phyloP scores from a whole-genome alignment of 2,888 invertebrate genomes.

The Leptarthrus brevirostris region DNA sequence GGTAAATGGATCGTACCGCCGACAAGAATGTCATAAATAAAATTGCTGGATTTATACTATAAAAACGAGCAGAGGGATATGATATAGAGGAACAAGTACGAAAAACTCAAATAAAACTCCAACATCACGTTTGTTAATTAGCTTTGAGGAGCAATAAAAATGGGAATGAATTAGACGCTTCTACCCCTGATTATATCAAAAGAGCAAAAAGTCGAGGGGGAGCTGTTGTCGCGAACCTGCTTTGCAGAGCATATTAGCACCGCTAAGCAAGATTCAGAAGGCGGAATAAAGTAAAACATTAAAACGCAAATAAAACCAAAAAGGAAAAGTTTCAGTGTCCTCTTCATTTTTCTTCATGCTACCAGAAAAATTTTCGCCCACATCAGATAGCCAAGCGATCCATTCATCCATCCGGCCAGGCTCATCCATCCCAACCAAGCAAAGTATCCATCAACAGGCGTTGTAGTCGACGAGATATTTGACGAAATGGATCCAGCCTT shows the following conservation, averaged over 20 bases:
- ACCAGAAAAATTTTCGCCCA: neutral
- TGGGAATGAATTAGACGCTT: constrained; percentile 39
- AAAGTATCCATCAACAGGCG: constrained; percentile 38
- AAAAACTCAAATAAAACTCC: constrained; percentile 50
- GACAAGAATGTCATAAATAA: constrained; percentile 27
- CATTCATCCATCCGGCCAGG: constrained; percentile 21
- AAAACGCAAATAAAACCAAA: constrained; percentile 42
- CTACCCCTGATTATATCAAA: constrained; percentile 15
- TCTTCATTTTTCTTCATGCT: constrained; percentile 7
- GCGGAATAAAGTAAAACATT: constrained; percentile 24
- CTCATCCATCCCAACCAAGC: constrained; percentile 3
- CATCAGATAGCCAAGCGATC: constrained; percentile 1
- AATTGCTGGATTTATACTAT: constrained; percentile 44
- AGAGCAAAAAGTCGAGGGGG: constrained; percentile 4
- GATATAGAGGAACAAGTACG: neutral
- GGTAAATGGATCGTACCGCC: constrained; percentile 20
- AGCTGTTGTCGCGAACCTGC: neutral
- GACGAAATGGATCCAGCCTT: neutral
- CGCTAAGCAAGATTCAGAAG: neutral
- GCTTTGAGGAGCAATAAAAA: constrained; percentile 52
- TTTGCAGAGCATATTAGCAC: neutral
- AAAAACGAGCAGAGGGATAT: neutral
- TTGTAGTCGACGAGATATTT: neutral
- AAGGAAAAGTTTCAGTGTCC: constrained; percentile 42
- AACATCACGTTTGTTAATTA: constrained; percentile 53